Evolutionary conservation across 2,797 vertebrate species (phyloP).

Genomic region (Chaetophractus vellerosus): DNA sequence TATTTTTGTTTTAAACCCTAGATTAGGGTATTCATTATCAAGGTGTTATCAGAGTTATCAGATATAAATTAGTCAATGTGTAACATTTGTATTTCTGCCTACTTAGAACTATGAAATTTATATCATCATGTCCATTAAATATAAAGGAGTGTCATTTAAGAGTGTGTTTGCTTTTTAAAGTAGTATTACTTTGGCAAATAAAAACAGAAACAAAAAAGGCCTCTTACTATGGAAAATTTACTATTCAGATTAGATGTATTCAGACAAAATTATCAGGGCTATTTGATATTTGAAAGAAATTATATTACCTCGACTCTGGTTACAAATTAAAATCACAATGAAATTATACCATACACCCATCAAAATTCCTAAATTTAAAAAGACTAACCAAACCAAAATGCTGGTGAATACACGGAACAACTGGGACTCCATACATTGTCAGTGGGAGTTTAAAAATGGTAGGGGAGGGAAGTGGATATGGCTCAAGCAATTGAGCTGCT

Average conservation of each 20-base stretch:
- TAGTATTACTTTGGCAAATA: slow-evolving; percentile 38
- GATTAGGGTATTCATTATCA: neutral
- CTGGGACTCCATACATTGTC: neutral
- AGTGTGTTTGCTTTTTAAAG: slow-evolving; percentile 41
- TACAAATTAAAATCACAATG: slow-evolving; percentile 21
- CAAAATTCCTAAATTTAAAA: slow-evolving; percentile 18
- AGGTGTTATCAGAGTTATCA: neutral
- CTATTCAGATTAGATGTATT: slow-evolving; percentile 21
- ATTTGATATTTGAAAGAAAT: slow-evolving; percentile 32
- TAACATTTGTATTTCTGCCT: slow-evolving; percentile 29
- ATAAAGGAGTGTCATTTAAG: neutral
- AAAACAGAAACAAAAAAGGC: neutral
- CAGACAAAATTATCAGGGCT: neutral
- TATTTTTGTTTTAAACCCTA: slow-evolving; percentile 31
- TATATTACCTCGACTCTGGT: neutral
- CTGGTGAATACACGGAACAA: neutral
- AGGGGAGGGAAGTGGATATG: no score
- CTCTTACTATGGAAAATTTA: neutral
- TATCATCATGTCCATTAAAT: neutral
- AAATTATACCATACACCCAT: neutral
- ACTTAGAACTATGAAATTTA: slow-evolving; percentile 37
- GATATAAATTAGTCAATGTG: neutral
- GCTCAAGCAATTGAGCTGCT: no score
- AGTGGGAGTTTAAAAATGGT: neutral
- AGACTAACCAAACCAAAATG: slow-evolving; percentile 13